A percentile compares a stretch with the other conserved stretches of the same genome.
Evolutionary conservation across 2,797 vertebrate genomes (phyloP).

Genomic region (Amazonetta brasiliensis): DNA sequence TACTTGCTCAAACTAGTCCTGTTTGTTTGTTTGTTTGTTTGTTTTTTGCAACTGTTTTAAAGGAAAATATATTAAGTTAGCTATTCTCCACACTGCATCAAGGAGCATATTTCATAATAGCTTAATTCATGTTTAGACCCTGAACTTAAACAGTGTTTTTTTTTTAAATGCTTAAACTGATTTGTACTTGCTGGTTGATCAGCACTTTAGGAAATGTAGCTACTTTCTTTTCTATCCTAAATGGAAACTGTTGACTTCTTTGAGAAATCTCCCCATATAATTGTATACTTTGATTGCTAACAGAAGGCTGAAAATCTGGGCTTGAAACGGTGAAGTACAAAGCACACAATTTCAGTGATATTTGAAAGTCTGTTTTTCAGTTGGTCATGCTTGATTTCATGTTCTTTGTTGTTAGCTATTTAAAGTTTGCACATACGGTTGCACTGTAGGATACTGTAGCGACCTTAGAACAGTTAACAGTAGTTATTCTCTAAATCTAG

Average conservation of each 20-base stretch:
- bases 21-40: neutral
- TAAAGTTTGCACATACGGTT: neutral
- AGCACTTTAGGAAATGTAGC: neutral
- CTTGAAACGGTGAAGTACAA: neutral
- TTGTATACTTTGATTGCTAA: neutral
- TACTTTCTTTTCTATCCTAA: neutral
- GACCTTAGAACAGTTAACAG: neutral
- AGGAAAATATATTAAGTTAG: neutral
- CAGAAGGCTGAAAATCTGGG: neutral
- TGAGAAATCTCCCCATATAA: slow-evolving; percentile 5
- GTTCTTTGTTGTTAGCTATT: slow-evolving; percentile 13
- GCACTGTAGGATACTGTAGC: neutral
- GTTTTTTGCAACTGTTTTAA: neutral
- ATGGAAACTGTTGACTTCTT: slow-evolving; percentile 1
- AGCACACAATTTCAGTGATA: neutral
- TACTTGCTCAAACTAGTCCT: neutral
- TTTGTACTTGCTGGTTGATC: neutral
- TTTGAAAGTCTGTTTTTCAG: slow-evolving; percentile 3
- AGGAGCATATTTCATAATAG: neutral
- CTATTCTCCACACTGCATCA: neutral
- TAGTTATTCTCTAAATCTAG: neutral
- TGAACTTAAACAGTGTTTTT: neutral
- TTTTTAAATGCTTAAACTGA: neutral
- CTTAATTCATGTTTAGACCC: neutral
- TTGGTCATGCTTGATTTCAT: neutral